A percentile compares a stretch with the other conserved stretches of the same genome.
These are phyloP conservation scores for Pyrocoelia pectoralis DNA, from an alignment of 2,888 invertebrate genomes.

Conservation along the genomic window DNA sequence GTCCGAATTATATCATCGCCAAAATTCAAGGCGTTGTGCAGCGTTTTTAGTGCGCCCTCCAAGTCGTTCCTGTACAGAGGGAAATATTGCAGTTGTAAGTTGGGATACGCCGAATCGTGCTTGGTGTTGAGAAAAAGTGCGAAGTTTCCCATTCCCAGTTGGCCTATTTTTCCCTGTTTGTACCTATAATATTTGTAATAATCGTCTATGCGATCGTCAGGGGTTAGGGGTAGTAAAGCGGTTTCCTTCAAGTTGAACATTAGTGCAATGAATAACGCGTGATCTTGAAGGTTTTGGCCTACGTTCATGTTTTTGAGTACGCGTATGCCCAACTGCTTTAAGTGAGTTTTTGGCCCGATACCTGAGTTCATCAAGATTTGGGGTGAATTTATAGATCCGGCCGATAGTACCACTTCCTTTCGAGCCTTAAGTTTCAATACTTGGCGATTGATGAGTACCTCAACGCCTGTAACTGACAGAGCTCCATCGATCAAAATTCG, in stretches of 20 bases:
- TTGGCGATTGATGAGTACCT: neutral
- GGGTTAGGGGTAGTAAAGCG: neutral
- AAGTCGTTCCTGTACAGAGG: neutral
- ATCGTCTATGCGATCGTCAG: neutral
- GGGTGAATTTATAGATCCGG: neutral
- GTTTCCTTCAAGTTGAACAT: neutral
- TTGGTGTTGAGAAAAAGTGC: neutral
- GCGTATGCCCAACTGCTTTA: neutral
- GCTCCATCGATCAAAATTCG: neutral
- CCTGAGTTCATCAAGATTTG: constrained; percentile 2
- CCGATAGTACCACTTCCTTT: neutral
- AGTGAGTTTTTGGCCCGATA: neutral
- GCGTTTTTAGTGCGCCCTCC: neutral
- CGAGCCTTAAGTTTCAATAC: neutral
- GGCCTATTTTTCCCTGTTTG: constrained; percentile 60
- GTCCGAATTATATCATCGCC: neutral
- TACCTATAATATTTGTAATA: constrained; percentile 60
- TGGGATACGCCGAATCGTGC: neutral
- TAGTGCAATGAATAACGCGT: neutral
- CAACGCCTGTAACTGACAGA: neutral
- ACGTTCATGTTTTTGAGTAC: neutral
- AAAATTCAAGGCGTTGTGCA: neutral
- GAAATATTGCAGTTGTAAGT: neutral
- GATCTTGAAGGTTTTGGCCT: neutral
- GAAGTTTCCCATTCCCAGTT: neutral